Conservation (phyloP, 1,140 invertebrate species). For the Ptiloglossa arizonensis region DNA sequence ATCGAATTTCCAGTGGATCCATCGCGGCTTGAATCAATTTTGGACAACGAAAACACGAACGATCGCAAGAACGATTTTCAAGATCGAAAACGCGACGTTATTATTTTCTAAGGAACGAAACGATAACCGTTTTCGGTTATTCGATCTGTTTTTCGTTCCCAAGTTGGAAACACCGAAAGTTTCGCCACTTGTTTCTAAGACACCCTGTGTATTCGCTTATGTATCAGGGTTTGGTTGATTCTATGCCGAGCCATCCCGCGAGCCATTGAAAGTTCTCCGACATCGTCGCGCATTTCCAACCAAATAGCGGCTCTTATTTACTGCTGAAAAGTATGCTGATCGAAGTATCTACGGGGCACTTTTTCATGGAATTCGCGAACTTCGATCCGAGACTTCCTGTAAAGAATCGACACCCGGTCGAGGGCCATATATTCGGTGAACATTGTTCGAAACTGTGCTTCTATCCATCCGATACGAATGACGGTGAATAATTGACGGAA, state of each 20-base stretch:
- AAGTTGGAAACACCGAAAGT: background rate
- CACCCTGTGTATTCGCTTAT: slow-evolving; percentile 36
- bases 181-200: too few relatives aligned
- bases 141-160: too few relatives aligned
- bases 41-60: too few relatives aligned
- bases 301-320: slow-evolving; percentile 59
- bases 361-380: slow-evolving; percentile 44
- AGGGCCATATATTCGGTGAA: background rate
- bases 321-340: slow-evolving; percentile 37
- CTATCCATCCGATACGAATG: background rate
- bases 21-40: too few relatives aligned
- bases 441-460: background rate
- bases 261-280: slow-evolving; percentile 53
- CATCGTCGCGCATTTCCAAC: slow-evolving; percentile 42
- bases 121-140: too few relatives aligned
- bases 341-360: background rate
- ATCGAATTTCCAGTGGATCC: too few relatives aligned
- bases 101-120: too few relatives aligned
- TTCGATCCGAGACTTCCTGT: slow-evolving; percentile 24
- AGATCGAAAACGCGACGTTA: too few relatives aligned
- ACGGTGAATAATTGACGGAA: background rate
- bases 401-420: background rate
- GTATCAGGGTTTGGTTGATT: slow-evolving; percentile 37
- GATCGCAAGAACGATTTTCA: too few relatives aligned
- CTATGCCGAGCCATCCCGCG: slow-evolving; percentile 38